Evolutionary conservation across 2,113 vertebrate species (phyloP), one percentile per base, ranked within the genome.

Genomic region (Herpetotheres cachinnans): DNA sequence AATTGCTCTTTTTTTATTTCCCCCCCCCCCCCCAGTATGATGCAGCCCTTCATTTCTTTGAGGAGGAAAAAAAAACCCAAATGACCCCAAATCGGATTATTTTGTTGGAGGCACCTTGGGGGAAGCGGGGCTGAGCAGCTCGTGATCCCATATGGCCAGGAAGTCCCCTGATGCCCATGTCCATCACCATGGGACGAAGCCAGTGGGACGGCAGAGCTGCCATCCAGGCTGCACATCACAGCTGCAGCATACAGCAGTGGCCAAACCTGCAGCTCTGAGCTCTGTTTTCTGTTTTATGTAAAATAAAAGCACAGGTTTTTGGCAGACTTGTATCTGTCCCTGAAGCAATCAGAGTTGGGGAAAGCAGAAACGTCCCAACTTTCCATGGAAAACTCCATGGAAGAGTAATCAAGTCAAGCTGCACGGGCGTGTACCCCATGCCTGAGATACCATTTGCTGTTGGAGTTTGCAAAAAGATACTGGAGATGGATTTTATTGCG

Each of bases 341-440:
- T 50, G 49, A 47, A 56, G 18, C 1, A 1, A 54, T 44, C 27
- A 24, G 29, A 30, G 7, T 11, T 63, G 36, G 46, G 85, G 87
- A 83, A 47, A 77, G 26, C 40, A 52, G 21, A 55, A 61, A 40
- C 21, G 59, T 69, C 21, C 9, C 25, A 11, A 2, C 27, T 54
- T 92, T 3, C 34, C 6, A 0, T 49, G 42, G 13, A 36, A 25
- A 19, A 52, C 30, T 56, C 49, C 14, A 2, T 49, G 52, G 50
- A 40, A 71, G 8, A 42, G 9, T 11, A 16, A 27, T n/a, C 13
- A 14, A 47, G 7, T 36, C 10, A 42, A 26, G 15, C 26, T 52
- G 20, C 6, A 27, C 13, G 29, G 26, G 7, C 61, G 36, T 1
- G 0, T 34, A 12, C 27, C 12, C 2, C 24, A 3, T 0, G 0